phyloP scores from a whole-genome alignment of 2,888 invertebrate genomes.

The Ypsolopha scabrella region DNA sequence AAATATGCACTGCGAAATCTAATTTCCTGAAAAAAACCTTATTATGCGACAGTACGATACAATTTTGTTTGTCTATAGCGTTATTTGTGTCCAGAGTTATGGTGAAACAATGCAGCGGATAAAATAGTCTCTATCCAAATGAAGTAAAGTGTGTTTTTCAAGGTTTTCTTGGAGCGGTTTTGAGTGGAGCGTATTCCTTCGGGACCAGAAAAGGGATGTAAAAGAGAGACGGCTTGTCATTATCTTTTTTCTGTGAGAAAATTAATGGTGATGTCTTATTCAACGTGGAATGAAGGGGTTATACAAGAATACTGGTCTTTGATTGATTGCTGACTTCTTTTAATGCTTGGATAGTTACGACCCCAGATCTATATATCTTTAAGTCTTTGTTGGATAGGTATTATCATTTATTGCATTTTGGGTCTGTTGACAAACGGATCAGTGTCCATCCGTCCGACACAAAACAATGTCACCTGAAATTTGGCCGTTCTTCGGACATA shows the following conservation, averaged over 20 bases:
- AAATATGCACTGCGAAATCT: not conserved
- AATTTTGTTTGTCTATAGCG: not conserved
- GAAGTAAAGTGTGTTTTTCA: not conserved
- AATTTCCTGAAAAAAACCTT: not conserved
- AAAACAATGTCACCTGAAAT: no score
- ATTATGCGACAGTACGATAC: not conserved
- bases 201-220: not conserved
- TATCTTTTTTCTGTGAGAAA: slow-evolving; percentile 2
- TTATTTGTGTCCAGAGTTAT: not conserved
- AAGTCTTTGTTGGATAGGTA: no score
- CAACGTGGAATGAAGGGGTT: not conserved
- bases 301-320: not conserved
- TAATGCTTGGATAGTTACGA: no score
- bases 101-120: not conserved
- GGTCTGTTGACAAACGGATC: no score
- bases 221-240: slow-evolving; percentile 3
- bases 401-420: no score
- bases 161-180: not conserved
- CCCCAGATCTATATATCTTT: no score
- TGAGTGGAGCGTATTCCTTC: not conserved
- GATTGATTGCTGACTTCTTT: no score
- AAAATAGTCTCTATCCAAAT: not conserved
- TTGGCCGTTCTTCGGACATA: no score
- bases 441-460: no score
- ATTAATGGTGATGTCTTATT: slow-evolving; percentile 3